phyloP scores from a whole-genome alignment of 2,888 invertebrate species.

The Orchestes rusci region DNA sequence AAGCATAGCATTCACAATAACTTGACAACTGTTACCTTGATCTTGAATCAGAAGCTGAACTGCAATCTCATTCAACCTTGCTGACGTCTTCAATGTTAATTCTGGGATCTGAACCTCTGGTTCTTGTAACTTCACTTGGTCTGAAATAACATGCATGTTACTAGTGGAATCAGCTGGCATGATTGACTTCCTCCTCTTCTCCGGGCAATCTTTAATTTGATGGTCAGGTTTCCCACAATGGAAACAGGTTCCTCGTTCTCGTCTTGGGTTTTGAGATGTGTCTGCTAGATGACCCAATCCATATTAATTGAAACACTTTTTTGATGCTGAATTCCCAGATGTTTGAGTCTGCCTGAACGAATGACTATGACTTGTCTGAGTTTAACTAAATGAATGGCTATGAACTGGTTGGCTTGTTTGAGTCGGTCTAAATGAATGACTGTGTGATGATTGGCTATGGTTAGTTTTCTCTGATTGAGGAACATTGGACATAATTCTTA shows the following conservation, averaged over 20 bases:
- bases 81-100: not conserved
- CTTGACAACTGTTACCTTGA: conserved; percentile 1
- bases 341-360: too few relatives aligned
- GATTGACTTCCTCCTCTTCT: not conserved
- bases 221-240: conserved; percentile 36
- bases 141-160: too few relatives aligned
- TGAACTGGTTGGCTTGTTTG: too few relatives aligned
- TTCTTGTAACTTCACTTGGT: not conserved
- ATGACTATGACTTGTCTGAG: too few relatives aligned
- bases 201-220: conserved; percentile 13
- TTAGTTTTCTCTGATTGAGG: not conserved
- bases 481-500: conserved; percentile 10
- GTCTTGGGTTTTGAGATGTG: conserved; percentile 6
- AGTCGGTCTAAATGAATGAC: too few relatives aligned
- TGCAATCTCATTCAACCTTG: not conserved
- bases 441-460: not conserved
- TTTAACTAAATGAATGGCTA: too few relatives aligned
- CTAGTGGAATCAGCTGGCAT: conserved; percentile 1
- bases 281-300: conserved; percentile 7
- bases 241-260: conserved; percentile 19
- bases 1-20: conserved; percentile 9
- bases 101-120: not conserved
- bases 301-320: conserved; percentile 16
- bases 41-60: too few relatives aligned
- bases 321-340: not conserved